Conservation (phyloP, 1,140 invertebrate genomes). For the Zaprionus inermis region DNA sequence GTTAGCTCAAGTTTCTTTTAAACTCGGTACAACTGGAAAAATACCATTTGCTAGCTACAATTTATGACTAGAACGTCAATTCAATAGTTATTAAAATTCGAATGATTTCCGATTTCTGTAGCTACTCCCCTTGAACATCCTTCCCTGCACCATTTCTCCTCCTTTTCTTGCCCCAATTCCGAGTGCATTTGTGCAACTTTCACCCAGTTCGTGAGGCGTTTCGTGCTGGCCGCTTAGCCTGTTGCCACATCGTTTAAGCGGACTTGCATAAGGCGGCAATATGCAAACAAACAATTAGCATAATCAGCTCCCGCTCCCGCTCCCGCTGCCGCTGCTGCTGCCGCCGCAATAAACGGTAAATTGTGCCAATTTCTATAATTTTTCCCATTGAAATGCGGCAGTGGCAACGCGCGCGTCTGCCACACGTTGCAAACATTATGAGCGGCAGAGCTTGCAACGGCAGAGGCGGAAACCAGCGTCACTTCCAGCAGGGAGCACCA, state of each 20-base stretch:
- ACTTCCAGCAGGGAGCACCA: conserved; percentile 11
- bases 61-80: no score
- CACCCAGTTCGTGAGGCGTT: conserved; percentile 29
- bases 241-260: conserved; percentile 37
- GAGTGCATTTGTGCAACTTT: conserved; percentile 25
- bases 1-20: neutral
- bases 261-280: conserved; percentile 62
- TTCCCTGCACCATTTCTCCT: neutral
- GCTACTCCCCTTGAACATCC: neutral
- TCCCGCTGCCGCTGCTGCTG: neutral
- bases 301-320: conserved; percentile 63
- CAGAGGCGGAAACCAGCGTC: conserved; percentile 24
- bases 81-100: no score
- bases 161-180: conserved; percentile 6
- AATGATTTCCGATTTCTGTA: no score
- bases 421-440: conserved; percentile 48
- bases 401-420: conserved; percentile 1
- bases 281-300: conserved; percentile 67
- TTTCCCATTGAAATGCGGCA: conserved; percentile 45
- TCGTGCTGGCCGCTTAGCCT: conserved; percentile 23
- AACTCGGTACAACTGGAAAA: neutral
- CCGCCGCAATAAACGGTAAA: conserved; percentile 69
- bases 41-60: neutral
- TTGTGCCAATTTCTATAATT: conserved; percentile 69
- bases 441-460: conserved; percentile 28